phyloP scores from a whole-genome alignment of 2,888 invertebrate genomes.

The Amblyjoppa fuscipennis region DNA sequence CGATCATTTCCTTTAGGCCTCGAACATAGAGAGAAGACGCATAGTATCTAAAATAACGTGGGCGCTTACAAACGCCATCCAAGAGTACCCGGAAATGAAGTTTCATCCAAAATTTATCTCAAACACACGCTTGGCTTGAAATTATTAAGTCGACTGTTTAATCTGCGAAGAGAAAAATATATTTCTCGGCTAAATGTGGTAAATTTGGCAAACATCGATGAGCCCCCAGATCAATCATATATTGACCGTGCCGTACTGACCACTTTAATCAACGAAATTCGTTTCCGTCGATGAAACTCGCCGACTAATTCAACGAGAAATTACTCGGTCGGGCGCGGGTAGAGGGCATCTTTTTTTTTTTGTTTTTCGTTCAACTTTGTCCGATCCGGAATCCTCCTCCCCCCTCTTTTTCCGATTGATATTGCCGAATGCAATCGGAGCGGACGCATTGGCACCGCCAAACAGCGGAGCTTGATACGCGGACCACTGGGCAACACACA shows the following conservation, averaged over 20 bases:
- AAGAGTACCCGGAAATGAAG: constrained; percentile 31
- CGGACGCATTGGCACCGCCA: constrained; percentile 33
- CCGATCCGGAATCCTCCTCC: neutral
- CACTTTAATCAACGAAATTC: neutral
- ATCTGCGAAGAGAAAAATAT: neutral
- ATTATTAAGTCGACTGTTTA: neutral
- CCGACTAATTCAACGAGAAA: neutral
- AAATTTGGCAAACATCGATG: neutral
- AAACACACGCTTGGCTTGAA: neutral
- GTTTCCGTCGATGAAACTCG: neutral
- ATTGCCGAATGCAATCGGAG: constrained; percentile 22
- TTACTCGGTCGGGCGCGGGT: neutral
- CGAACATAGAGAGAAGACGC: constrained; percentile 38
- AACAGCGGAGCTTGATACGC: constrained; percentile 47
- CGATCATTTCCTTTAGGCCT: constrained; percentile 15
- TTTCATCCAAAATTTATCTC: constrained; percentile 12
- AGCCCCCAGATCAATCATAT: neutral
- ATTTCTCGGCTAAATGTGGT: neutral
- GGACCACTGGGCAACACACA: constrained; percentile 44
- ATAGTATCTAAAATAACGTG: constrained; percentile 55
- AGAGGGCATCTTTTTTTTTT: neutral
- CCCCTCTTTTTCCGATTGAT: neutral
- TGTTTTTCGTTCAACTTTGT: neutral
- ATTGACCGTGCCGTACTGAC: neutral
- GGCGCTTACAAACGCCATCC: constrained; percentile 42